Conservation (phyloP, 2,797 vertebrate species). For the Sebastes cheni region DNA sequence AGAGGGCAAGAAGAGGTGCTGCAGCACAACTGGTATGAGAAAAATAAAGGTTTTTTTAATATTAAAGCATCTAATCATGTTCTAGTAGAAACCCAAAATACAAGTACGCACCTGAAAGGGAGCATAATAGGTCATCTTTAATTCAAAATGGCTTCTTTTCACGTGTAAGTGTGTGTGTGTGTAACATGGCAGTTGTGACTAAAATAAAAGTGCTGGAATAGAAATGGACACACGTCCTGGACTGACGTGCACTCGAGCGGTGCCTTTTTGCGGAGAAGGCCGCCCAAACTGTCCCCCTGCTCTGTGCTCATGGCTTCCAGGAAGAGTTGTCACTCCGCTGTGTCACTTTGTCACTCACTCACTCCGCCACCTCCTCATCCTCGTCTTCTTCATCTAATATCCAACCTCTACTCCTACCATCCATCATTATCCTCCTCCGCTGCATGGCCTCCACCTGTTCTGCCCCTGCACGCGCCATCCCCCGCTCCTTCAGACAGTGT, state of each 20-base stretch:
- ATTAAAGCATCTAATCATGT: no score
- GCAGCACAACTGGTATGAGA: no score
- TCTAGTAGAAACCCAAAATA: no score
- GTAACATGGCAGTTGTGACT: constrained; percentile 7
- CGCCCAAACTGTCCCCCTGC: constrained; percentile 47
- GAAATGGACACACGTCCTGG: constrained; percentile 13
- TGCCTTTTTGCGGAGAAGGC: constrained; percentile 24
- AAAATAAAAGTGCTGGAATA: not conserved
- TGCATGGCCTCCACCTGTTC: constrained; percentile 70
- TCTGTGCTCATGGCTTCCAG: constrained; percentile 66
- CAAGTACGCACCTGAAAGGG: no score
- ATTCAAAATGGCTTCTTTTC: constrained; percentile 9
- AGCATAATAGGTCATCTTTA: not conserved
- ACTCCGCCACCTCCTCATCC: constrained; percentile 11
- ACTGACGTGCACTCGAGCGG: not conserved
- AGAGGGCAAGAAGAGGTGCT: no score
- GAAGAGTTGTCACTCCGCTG: constrained; percentile 72
- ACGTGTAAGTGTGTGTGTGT: not conserved
- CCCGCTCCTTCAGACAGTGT: constrained; percentile 24
- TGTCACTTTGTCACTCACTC: constrained; percentile 72
- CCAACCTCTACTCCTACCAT: constrained; percentile 53
- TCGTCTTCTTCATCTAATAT: constrained; percentile 49
- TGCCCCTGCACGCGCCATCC: constrained; percentile 28
- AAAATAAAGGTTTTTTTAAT: no score
- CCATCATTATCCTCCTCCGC: constrained; percentile 57